phyloP scores from a whole-genome alignment of 2,888 invertebrate genomes.

The Podabrus alpinus region DNA sequence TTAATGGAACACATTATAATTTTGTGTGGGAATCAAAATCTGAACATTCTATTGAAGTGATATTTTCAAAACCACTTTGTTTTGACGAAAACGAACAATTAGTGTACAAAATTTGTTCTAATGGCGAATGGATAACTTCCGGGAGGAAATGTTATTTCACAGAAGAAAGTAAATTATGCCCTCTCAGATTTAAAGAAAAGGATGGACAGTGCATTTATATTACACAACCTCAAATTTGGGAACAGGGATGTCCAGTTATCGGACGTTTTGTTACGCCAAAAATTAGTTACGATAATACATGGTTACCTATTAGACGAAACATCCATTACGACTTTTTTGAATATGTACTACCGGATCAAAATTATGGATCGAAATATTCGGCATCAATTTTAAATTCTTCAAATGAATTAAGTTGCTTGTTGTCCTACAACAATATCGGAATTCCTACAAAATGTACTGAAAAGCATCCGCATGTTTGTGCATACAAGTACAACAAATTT shows the following conservation, averaged over 20 bases:
- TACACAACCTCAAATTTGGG: conserved; percentile 41
- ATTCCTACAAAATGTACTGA: conserved; percentile 6
- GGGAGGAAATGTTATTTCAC: conserved; percentile 37
- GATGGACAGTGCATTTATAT: conserved; percentile 47
- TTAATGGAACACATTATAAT: not conserved
- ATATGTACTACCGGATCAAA: conserved; percentile 33
- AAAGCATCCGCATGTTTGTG: conserved; percentile 24
- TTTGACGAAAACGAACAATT: conserved; percentile 40
- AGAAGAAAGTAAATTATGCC: conserved; percentile 35
- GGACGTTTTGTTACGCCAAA: conserved; percentile 33
- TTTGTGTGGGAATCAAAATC: conserved; percentile 9
- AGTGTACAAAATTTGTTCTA: conserved; percentile 41
- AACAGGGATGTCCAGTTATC: conserved; percentile 38
- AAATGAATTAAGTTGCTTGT: conserved; percentile 29
- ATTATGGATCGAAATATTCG: conserved; percentile 33
- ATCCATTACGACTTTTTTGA: conserved; percentile 37
- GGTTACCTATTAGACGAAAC: conserved; percentile 41
- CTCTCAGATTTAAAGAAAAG: conserved; percentile 32
- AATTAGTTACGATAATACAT: conserved; percentile 32
- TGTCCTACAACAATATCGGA: conserved; percentile 11
- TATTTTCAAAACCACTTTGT: conserved; percentile 49
- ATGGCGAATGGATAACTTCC: conserved; percentile 44
- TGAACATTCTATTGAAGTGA: not conserved
- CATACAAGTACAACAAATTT: conserved; percentile 19
- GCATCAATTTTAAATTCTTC: not conserved